These are phyloP conservation scores for Danaus plexippus DNA, from an alignment of 1,140 invertebrate genomes.

Conservation along the genomic window DNA sequence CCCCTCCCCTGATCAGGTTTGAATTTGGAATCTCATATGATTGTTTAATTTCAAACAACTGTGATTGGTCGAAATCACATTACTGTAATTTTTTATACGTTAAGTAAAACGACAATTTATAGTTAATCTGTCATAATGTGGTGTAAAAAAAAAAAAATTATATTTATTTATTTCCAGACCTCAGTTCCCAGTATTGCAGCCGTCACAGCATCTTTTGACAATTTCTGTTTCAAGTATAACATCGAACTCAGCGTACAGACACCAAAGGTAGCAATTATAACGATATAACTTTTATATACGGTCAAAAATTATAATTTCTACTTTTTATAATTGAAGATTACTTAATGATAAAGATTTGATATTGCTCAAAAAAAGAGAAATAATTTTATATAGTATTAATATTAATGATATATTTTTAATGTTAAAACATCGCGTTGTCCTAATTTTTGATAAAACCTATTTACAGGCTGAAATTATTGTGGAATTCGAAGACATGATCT, in stretches of 20 bases:
- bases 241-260: slow-evolving; percentile 79
- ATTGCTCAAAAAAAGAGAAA: no score
- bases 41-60: no score
- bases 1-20: slow-evolving; percentile 79
- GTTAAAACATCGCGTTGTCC: neutral
- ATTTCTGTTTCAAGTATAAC: slow-evolving; percentile 78
- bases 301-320: no score
- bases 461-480: slow-evolving; percentile 79
- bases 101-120: no score
- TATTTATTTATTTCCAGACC: slow-evolving; percentile 34
- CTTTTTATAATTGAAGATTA: no score
- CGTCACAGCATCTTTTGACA: slow-evolving; percentile 80
- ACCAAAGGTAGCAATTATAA: slow-evolving; percentile 50
- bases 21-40: neutral
- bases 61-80: no score
- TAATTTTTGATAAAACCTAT: slow-evolving; percentile 9
- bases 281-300: no score
- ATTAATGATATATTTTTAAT: no score
- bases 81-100: no score
- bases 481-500: slow-evolving; percentile 81
- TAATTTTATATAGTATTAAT: no score
- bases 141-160: slow-evolving; percentile 9
- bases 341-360: no score
- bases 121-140: neutral
- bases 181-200: slow-evolving; percentile 90